A percentile compares a stretch with the other conserved stretches of the same genome.
Evolutionary conservation across 2,797 vertebrate species (phyloP).

Genomic region (Smutsia temminckii): DNA sequence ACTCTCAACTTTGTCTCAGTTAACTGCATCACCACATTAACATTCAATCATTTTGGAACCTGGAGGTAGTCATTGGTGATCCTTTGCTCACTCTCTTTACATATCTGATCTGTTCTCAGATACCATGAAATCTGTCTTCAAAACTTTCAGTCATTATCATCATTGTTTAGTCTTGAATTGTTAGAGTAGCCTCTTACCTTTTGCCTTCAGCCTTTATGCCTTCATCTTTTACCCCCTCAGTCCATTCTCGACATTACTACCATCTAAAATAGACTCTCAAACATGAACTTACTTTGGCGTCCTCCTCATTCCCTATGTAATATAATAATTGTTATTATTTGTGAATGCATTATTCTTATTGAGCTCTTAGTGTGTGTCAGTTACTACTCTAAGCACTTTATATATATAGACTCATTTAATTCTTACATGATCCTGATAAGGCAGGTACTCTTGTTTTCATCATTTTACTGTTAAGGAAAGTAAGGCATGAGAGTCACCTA

Average conservation of each 20-base stretch:
- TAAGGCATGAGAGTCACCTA: background rate
- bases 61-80: background rate
- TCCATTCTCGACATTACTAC: background rate
- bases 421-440: background rate
- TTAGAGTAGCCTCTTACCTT: background rate
- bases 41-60: background rate
- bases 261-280: background rate
- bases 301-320: background rate
- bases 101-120: background rate
- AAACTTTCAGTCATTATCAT: background rate
- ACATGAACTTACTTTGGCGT: background rate
- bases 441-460: background rate
- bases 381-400: background rate
- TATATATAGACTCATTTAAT: constrained; percentile 15
- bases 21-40: background rate
- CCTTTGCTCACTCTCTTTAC: background rate
- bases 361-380: background rate
- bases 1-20: background rate
- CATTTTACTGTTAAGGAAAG: background rate
- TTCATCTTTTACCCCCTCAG: background rate
- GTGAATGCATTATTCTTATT: background rate
- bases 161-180: background rate
- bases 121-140: background rate
- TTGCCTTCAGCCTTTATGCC: background rate
- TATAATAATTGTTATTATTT: background rate